A percentile compares a stretch with the other conserved stretches of the same genome.
phyloP scores from a whole-genome alignment of 2,888 invertebrate genomes.

The Mythimna impura region DNA sequence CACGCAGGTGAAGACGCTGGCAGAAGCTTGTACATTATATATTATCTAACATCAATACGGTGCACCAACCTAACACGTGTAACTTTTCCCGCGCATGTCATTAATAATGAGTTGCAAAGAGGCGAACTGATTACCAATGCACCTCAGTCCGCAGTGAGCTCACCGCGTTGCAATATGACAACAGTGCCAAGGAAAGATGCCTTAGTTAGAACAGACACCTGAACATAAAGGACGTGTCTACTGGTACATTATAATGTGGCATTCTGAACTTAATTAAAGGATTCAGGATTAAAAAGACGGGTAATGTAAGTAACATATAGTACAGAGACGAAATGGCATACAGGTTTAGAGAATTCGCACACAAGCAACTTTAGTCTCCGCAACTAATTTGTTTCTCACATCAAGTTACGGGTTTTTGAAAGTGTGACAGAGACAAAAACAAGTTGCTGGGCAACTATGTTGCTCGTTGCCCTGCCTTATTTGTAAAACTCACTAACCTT shows the following conservation, averaged over 20 bases:
- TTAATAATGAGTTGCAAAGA: conserved; percentile 26
- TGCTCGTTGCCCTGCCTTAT: no score
- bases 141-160: conserved; percentile 32
- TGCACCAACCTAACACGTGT: conserved; percentile 32
- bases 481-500: no score
- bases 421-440: no score
- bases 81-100: conserved; percentile 1
- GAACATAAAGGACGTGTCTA: conserved; percentile 18
- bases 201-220: conserved; percentile 41
- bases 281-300: no score
- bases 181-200: conserved; percentile 48
- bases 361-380: no score
- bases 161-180: conserved; percentile 22
- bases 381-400: no score
- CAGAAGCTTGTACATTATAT: background rate
- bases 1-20: no score
- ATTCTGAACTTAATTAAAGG: background rate
- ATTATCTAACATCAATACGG: background rate
- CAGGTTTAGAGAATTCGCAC: no score
- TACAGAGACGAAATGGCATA: no score
- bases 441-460: no score
- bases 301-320: no score
- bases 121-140: conserved; percentile 43
- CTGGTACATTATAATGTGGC: conserved; percentile 27
- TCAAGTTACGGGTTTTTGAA: no score